phyloP scores from a whole-genome alignment of 2,797 vertebrate genomes.

The Eulemur rubriventer region DNA sequence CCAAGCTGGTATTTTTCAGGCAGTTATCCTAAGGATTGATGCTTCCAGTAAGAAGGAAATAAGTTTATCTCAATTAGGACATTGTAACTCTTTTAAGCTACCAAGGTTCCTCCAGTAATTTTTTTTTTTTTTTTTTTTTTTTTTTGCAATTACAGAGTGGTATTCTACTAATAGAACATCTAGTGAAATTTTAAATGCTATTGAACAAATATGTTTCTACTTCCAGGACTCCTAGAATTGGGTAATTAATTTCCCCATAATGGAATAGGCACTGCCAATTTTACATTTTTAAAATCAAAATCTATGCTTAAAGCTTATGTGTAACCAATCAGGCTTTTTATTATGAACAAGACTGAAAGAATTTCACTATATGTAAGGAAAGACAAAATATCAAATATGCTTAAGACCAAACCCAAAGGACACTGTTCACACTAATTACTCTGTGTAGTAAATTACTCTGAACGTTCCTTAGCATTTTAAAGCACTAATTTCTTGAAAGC shows the following conservation, averaged over 20 bases:
- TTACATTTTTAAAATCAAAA: conserved; percentile 44
- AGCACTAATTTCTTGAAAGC: conserved; percentile 11
- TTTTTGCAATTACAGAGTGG: too few species aligned
- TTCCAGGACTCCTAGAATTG: neutral
- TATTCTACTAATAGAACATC: too few species aligned
- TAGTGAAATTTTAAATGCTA: conserved; percentile 28
- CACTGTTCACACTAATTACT: neutral
- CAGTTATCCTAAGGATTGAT: neutral
- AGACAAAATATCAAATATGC: conserved; percentile 36
- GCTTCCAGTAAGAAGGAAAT: neutral
- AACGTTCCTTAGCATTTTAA: neutral
- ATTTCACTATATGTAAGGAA: conserved; percentile 15
- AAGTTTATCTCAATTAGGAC: neutral
- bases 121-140: too few species aligned
- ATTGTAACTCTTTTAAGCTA: neutral
- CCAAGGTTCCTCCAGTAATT: neutral
- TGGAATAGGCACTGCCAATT: neutral
- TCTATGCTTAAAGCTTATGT: neutral
- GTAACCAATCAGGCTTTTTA: neutral
- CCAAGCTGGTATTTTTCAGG: conserved; percentile 30
- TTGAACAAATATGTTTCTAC: neutral
- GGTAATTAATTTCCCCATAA: neutral
- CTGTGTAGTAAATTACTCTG: neutral
- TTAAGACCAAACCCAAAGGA: conserved; percentile 4
- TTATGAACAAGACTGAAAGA: neutral